Base-by-base conservation (phyloP, 2,888 invertebrate genomes). In the Adelphocoris suturalis region DNA sequence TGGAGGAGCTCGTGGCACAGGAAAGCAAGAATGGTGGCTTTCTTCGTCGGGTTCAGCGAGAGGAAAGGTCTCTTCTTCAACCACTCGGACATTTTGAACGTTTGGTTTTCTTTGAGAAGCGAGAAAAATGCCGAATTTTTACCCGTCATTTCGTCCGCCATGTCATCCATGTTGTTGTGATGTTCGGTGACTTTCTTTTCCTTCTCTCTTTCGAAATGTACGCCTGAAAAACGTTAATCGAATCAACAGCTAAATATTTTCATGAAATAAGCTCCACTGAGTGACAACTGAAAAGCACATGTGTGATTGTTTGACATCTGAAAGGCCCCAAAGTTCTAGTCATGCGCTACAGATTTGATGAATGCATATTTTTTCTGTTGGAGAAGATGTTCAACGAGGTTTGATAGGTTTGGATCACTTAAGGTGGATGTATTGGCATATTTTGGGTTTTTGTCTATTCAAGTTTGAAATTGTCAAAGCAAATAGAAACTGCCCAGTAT, bases 1-100 rank as follows among this genome's bases (percentile, higher is more conserved):
- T 98, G 97, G 78, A 99, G 95, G 92, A 99, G 94, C 93, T 99
- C 99, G 94, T 99, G 98, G 94, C 99, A 99, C 46, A 99, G 95
- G 94, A 97, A 98, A 0, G 97, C 97, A 82, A 99, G 94, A 92
- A 99, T 97, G 91, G 97, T 96, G 0, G 98, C 96, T 93, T 99
- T 99, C 92, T 96, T 96, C 0, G 97, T 97, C 1, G 98, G 96
- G 93, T 96, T 96, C 3, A 99, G 94, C 0, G 98, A 96, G 90
- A 98, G 95, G 94, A 98, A 98, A 0, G 98, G 97, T 91, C 96
- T 96, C 93, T 96, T 96, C 90, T 96, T 96, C 16, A 99, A 94
- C 92, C 96, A 95, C 92, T 97, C 96, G 7, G 97, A 96, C 92
- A 97, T 94, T 92, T 96, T 96, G 94, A 96, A 97, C 0, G 97